phyloP scores from a whole-genome alignment of 2,797 vertebrate genomes.

The Tauraco hartlaubi region DNA sequence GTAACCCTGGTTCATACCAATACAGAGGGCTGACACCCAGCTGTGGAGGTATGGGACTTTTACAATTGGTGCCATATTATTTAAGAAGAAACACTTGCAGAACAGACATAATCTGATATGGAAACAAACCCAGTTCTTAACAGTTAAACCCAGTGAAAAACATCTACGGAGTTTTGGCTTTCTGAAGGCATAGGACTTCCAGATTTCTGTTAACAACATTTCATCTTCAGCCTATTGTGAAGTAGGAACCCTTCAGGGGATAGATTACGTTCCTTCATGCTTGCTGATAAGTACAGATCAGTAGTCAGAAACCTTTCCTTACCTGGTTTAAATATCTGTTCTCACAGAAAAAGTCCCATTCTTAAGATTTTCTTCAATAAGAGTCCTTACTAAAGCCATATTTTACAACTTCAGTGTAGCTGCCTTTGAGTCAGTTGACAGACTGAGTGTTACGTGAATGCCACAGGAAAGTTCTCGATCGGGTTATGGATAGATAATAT shows the following conservation, averaged over 20 bases:
- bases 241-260: background rate
- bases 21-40: background rate
- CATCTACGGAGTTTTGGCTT: background rate
- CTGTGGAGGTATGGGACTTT: background rate
- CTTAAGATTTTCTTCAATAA: background rate
- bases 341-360: background rate
- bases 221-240: background rate
- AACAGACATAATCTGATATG: background rate
- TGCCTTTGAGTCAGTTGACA: background rate
- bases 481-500: background rate
- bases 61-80: background rate
- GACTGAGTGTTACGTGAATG: accelerated
- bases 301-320: background rate
- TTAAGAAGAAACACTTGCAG: background rate
- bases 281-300: background rate
- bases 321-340: background rate
- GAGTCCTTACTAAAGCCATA: background rate
- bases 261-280: background rate
- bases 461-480: background rate
- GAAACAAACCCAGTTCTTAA: background rate
- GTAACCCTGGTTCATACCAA: background rate
- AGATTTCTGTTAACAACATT: background rate
- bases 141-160: background rate
- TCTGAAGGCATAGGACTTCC: background rate
- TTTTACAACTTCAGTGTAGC: background rate